These are phyloP conservation scores for Theocolax elegans DNA, from an alignment of 1,140 invertebrate genomes.

Conservation along the genomic window DNA sequence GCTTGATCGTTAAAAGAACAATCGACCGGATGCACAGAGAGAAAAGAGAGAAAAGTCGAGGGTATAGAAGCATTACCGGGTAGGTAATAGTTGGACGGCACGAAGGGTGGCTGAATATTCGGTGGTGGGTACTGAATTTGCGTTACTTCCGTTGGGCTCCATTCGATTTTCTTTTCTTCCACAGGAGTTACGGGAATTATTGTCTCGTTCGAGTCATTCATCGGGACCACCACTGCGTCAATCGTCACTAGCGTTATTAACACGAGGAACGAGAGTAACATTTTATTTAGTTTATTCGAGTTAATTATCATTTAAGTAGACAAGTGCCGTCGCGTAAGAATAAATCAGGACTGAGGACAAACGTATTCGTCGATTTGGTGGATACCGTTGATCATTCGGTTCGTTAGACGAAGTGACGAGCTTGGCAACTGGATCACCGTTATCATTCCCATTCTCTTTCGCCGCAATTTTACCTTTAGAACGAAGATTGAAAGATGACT, in stretches of 20 bases:
- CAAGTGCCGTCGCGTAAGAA: no score
- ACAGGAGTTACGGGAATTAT: neutral
- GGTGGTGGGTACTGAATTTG: neutral
- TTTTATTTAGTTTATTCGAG: no score
- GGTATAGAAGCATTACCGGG: conserved; percentile 38
- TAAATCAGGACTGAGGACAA: neutral
- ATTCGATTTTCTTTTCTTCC: conserved; percentile 30
- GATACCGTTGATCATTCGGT: conserved; percentile 54
- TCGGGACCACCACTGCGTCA: neutral
- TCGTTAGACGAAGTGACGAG: conserved; percentile 51
- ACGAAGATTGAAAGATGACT: no score
- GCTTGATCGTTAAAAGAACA: no score
- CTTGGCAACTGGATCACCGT: conserved; percentile 20
- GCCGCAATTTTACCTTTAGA: no score
- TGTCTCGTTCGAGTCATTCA: neutral
- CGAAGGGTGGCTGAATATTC: conserved; percentile 33
- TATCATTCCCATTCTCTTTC: no score
- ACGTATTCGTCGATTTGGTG: conserved; percentile 30
- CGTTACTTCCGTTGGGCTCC: conserved; percentile 38
- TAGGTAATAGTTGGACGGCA: conserved; percentile 50
- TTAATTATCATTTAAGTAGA: no score
- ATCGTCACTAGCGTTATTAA: no score
- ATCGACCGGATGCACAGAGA: no score
- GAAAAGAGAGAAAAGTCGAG: no score
- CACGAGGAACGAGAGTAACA: no score